Evolutionary conservation across 2,888 invertebrate species (phyloP).

Genomic region (Taphrorychus bicolor): DNA sequence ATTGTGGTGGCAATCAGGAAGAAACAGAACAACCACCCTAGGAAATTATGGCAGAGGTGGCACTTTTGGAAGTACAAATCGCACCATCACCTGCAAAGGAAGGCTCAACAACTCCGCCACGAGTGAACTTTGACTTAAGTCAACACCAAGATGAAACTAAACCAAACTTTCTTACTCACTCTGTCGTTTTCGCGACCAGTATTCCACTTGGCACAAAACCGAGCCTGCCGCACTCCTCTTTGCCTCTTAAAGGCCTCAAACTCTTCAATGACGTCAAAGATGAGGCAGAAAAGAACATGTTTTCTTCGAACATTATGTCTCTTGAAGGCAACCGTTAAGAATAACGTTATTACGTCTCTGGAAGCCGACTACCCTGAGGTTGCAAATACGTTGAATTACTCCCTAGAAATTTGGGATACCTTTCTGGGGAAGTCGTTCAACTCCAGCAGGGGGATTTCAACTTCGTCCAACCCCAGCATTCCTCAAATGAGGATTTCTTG

Average conservation of each 20-base stretch:
- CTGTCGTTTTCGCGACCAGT: conserved; percentile 49
- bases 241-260: conserved; percentile 33
- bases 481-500: conserved; percentile 49
- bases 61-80: no score
- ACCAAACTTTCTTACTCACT: conserved; percentile 53
- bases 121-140: conserved; percentile 52
- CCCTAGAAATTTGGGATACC: conserved; percentile 60
- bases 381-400: conserved; percentile 52
- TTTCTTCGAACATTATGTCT: conserved; percentile 33
- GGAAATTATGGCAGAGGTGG: no score
- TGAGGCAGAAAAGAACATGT: conserved; percentile 39
- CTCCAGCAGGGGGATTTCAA: conserved; percentile 49
- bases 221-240: conserved; percentile 37
- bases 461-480: no score
- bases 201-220: conserved; percentile 48
- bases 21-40: no score
- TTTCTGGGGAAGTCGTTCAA: conserved; percentile 57
- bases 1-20: no score
- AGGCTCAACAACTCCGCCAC: no score
- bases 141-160: conserved; percentile 50
- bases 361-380: conserved; percentile 10
- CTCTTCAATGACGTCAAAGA: no score
- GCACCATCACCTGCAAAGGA: no score
- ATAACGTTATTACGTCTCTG: no score
- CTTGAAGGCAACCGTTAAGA: no score